Evolutionary conservation across 2,888 invertebrate genomes (phyloP).

Genomic region (Arctia plantaginis): DNA sequence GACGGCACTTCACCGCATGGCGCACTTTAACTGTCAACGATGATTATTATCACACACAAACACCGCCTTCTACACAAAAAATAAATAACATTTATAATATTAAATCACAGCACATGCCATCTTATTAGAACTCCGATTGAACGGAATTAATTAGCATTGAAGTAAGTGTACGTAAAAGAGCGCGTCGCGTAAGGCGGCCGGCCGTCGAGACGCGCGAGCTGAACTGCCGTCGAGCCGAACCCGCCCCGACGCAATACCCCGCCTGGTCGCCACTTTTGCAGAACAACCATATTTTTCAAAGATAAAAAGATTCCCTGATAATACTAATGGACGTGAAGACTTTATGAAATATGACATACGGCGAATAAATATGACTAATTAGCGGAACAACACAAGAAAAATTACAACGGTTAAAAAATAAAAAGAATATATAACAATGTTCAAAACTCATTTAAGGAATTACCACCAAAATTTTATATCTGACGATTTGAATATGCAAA

Average conservation of each 20-base stretch:
- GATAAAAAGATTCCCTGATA: conserved; percentile 60
- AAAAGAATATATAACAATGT: conserved; percentile 1
- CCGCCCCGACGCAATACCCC: conserved; percentile 73
- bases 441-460: conserved; percentile 16
- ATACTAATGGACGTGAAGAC: conserved; percentile 41
- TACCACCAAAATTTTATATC: conserved; percentile 23
- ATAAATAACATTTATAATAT: conserved; percentile 59
- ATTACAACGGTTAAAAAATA: conserved; percentile 8
- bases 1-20: conserved; percentile 81
- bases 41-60: conserved; percentile 61
- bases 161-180: conserved; percentile 44
- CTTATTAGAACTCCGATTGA: conserved; percentile 50
- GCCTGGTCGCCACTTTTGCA: conserved; percentile 73
- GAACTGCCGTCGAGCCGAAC: conserved; percentile 74
- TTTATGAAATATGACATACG: conserved; percentile 39
- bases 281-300: conserved; percentile 69
- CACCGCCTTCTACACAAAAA: conserved; percentile 50
- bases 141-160: conserved; percentile 57
- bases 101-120: conserved; percentile 64
- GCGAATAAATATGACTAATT: conserved; percentile 39
- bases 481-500: conserved; percentile 36
- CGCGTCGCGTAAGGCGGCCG: conserved; percentile 68
- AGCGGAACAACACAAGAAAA: conserved; percentile 24
- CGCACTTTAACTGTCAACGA: conserved; percentile 71
- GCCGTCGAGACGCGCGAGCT: conserved; percentile 71